Evolutionary conservation across 2,113 vertebrate genomes (phyloP).

Genomic region (Carassius auratus): DNA sequence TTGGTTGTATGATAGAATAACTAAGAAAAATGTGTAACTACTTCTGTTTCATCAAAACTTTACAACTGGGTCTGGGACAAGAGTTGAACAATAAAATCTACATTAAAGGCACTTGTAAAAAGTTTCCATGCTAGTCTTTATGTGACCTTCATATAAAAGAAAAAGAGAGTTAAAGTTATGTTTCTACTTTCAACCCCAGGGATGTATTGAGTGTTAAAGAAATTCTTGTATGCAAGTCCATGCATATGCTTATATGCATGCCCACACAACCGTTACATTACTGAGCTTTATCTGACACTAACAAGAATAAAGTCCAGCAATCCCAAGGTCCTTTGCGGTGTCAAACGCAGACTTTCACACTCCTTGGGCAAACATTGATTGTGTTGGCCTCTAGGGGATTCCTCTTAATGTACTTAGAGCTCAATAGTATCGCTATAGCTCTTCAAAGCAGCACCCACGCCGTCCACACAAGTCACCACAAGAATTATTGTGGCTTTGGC

Average conservation of each 20-base stretch:
- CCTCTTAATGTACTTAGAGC: constrained; percentile 32
- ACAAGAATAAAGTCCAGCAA: constrained; percentile 2
- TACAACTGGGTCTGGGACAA: neutral
- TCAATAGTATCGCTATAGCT: constrained; percentile 7
- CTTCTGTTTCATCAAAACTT: neutral
- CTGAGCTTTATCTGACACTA: constrained; percentile 22
- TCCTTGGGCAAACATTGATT: constrained; percentile 30
- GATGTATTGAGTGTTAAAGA: neutral
- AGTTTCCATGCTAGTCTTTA: neutral
- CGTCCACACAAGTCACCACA: constrained; percentile 12
- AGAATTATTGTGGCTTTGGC: constrained; percentile 44
- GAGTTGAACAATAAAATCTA: neutral
- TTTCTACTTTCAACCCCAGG: neutral
- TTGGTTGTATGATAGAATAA: neutral
- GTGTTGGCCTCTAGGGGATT: neutral
- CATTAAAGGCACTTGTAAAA: neutral
- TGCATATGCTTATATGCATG: neutral
- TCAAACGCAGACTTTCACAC: constrained; percentile 36
- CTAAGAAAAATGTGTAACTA: too few species aligned
- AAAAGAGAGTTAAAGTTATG: too few species aligned
- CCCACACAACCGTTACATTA: neutral
- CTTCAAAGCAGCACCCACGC: constrained; percentile 36
- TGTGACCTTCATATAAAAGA: neutral
- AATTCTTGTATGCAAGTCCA: neutral
- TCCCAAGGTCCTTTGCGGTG: constrained; percentile 4